Evolutionary conservation across 2,797 vertebrate species (phyloP).

Genomic region (Neosalanx taihuensis): DNA sequence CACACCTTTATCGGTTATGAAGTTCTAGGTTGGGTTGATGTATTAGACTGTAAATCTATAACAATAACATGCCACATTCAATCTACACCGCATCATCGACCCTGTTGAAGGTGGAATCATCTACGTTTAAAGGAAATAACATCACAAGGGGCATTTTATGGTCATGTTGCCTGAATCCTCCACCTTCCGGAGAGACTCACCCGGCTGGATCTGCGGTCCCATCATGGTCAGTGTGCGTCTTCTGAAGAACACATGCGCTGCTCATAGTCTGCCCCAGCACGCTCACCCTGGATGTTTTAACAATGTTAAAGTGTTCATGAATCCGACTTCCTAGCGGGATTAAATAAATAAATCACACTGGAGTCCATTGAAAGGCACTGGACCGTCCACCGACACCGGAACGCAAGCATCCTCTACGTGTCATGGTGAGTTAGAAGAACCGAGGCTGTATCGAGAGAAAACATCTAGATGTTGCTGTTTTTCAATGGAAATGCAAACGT

Average conservation of each 20-base stretch:
- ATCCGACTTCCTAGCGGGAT: constrained; percentile 38
- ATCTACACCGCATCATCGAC: not conserved
- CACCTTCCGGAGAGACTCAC: constrained; percentile 39
- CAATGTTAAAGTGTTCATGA: constrained; percentile 27
- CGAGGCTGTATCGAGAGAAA: not conserved
- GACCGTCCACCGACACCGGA: constrained; percentile 11
- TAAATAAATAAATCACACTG: constrained; percentile 16
- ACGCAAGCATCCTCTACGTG: constrained; percentile 25
- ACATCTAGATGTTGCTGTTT: not conserved
- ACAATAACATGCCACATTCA: too few species aligned
- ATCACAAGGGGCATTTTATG: not conserved
- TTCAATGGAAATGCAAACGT: not conserved
- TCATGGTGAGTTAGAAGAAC: not conserved
- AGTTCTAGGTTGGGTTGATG: too few species aligned
- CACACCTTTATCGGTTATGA: too few species aligned
- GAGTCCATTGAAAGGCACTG: constrained; percentile 22
- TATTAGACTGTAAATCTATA: too few species aligned
- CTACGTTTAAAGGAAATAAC: not conserved
- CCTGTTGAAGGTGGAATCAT: not conserved
- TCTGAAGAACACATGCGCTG: constrained; percentile 36
- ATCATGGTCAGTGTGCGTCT: constrained; percentile 57
- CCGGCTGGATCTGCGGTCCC: constrained; percentile 60
- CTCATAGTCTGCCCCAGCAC: constrained; percentile 31
- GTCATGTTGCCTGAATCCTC: not conserved
- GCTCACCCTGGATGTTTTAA: constrained; percentile 35